Conservation (phyloP, 2,113 vertebrate species). For the Malurus cyaneus region DNA sequence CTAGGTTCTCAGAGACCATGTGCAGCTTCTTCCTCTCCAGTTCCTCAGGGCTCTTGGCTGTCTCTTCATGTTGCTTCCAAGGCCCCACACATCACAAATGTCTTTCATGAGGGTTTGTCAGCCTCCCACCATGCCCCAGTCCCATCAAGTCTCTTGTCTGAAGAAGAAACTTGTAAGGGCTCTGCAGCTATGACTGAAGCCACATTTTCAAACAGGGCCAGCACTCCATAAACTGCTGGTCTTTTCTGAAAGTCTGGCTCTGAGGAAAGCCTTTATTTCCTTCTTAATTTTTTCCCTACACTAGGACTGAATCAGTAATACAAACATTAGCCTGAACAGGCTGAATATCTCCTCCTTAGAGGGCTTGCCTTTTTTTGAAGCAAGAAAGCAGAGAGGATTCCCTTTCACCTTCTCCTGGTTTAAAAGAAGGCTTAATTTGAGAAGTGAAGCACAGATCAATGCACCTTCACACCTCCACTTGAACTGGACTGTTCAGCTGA, state of each 20-base stretch:
- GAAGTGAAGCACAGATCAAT: not conserved
- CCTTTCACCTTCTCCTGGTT: not conserved
- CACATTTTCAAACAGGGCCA: not conserved
- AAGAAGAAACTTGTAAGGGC: not conserved
- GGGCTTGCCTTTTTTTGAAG: not conserved
- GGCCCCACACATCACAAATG: conserved; percentile 4
- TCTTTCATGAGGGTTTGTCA: conserved; percentile 2
- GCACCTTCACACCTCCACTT: not conserved
- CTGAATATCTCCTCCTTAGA: not conserved
- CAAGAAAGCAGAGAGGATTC: not conserved
- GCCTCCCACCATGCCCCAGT: not conserved
- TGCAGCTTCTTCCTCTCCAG: not conserved
- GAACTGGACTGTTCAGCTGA: conserved; percentile 37
- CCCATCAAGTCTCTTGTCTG: not conserved
- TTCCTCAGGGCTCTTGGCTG: not conserved
- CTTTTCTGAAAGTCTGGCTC: not conserved
- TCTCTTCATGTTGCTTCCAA: not conserved
- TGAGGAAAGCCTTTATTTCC: not conserved
- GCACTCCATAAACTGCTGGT: not conserved
- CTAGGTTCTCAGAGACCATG: not conserved
- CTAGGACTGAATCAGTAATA: not conserved
- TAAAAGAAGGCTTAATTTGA: not conserved
- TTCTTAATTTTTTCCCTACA: not conserved
- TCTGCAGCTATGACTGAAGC: conserved; percentile 17
- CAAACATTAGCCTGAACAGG: not conserved